Evolutionary conservation across 1,140 invertebrate species (phyloP).

Genomic region (Pseudomyrmex flavicornis): DNA sequence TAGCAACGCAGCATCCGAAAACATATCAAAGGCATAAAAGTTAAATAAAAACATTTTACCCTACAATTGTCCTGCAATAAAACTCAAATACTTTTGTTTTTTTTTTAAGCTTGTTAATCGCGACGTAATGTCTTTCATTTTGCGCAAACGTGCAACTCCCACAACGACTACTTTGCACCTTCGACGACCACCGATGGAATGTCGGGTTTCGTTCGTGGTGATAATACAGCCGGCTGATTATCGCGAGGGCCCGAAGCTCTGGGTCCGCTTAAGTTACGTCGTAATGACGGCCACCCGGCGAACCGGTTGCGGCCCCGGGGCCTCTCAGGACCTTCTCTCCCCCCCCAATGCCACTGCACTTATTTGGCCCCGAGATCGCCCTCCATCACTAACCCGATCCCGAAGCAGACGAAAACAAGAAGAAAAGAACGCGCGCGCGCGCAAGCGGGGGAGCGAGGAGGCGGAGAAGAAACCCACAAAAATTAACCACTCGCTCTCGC

Average conservation of each 20-base stretch:
- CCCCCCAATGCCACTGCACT: slow-evolving; percentile 65
- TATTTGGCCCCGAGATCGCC: slow-evolving; percentile 67
- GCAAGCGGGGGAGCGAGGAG: too few relatives aligned
- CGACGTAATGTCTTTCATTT: slow-evolving; percentile 22
- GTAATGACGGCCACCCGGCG: slow-evolving; percentile 65
- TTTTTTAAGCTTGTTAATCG: not conserved
- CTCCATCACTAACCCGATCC: slow-evolving; percentile 66
- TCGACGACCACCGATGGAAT: slow-evolving; percentile 34
- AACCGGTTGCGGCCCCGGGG: slow-evolving; percentile 70
- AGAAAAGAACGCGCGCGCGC: slow-evolving; percentile 14
- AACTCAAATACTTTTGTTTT: too few relatives aligned
- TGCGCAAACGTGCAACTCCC: not conserved
- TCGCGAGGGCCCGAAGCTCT: slow-evolving; percentile 50
- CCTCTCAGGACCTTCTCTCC: slow-evolving; percentile 14
- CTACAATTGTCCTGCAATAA: too few relatives aligned
- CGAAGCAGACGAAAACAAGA: slow-evolving; percentile 51
- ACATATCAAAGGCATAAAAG: too few relatives aligned
- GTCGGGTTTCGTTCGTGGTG: slow-evolving; percentile 29
- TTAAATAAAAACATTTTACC: too few relatives aligned
- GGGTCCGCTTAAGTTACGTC: slow-evolving; percentile 69
- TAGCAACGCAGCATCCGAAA: too few relatives aligned
- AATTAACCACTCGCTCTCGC: slow-evolving; percentile 62
- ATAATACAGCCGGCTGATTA: slow-evolving; percentile 67
- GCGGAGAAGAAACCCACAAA: slow-evolving; percentile 62
- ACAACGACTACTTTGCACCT: slow-evolving; percentile 38